Percentiles rank a stretch among this genome's conserved stretches.
These are phyloP conservation scores for Argentina silus DNA, from an alignment of 2,797 vertebrate species.

Conservation along the genomic window DNA sequence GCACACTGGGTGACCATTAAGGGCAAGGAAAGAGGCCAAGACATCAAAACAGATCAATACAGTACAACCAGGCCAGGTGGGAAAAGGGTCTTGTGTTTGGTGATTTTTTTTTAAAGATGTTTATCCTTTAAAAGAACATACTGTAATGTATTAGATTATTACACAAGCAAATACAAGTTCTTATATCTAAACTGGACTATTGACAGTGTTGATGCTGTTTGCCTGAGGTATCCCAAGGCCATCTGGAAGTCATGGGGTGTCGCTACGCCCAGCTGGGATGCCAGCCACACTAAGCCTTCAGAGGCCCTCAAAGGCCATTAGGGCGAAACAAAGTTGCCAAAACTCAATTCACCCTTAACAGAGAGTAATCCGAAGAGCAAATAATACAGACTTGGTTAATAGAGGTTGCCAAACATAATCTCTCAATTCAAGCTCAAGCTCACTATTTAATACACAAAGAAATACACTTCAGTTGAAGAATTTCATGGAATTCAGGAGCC, in stretches of 20 bases:
- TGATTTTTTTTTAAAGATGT: background rate
- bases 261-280: constrained; percentile 55
- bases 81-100: background rate
- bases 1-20: constrained; percentile 70
- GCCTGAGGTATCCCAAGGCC: constrained; percentile 29
- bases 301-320: constrained; percentile 52
- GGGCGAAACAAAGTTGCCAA: constrained; percentile 55
- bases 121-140: too few relatives aligned
- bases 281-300: constrained; percentile 59
- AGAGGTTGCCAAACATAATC: background rate
- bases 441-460: background rate
- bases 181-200: constrained; percentile 45
- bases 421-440: background rate
- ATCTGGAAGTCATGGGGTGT: constrained; percentile 51
- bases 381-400: constrained; percentile 3
- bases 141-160: background rate
- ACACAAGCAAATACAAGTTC: constrained; percentile 26
- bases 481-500: background rate
- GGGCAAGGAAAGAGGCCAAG: constrained; percentile 59
- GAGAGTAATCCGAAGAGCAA: background rate
- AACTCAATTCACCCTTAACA: constrained; percentile 38
- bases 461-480: too few relatives aligned
- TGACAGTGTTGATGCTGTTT: constrained; percentile 7
- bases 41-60: constrained; percentile 54
- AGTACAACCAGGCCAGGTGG: background rate